These are phyloP conservation scores for Typhlomys cinereus DNA, from an alignment of 2,113 vertebrate genomes.

Conservation along the genomic window DNA sequence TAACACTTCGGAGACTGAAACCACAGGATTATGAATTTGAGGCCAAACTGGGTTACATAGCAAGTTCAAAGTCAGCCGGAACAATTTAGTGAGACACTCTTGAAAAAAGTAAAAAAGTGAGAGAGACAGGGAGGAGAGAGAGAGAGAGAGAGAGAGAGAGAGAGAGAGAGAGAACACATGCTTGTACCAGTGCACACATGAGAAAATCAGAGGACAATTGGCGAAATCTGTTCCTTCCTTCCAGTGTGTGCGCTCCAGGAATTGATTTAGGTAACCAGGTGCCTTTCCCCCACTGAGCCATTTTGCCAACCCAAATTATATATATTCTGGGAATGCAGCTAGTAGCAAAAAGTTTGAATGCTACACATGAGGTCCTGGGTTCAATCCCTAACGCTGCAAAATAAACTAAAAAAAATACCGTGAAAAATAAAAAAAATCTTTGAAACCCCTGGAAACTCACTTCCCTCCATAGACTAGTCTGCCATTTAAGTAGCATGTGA, in stretches of 20 bases:
- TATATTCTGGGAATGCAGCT: no score
- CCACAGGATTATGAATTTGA: no score
- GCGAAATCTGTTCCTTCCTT: no score
- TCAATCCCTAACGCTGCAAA: not conserved
- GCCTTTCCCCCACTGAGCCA: no score
- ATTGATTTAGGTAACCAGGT: no score
- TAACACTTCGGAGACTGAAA: not conserved
- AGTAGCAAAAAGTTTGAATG: not conserved
- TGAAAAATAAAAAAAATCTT: slow-evolving; percentile 30
- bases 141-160: no score
- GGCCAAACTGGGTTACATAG: not conserved
- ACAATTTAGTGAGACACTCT: not conserved
- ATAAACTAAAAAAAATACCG: not conserved
- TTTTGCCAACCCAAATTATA: no score
- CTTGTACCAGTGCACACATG: no score
- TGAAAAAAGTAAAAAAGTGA: not conserved
- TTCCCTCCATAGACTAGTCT: slow-evolving; percentile 13
- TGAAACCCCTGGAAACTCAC: not conserved
- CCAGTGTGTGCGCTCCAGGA: no score
- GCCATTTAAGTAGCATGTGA: not conserved
- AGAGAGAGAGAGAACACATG: no score
- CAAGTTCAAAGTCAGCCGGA: not conserved
- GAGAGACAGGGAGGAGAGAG: no score
- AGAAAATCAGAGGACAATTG: no score
- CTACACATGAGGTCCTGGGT: not conserved